Conservation (phyloP, 2,113 vertebrate species). For the Spermophilus dauricus region DNA sequence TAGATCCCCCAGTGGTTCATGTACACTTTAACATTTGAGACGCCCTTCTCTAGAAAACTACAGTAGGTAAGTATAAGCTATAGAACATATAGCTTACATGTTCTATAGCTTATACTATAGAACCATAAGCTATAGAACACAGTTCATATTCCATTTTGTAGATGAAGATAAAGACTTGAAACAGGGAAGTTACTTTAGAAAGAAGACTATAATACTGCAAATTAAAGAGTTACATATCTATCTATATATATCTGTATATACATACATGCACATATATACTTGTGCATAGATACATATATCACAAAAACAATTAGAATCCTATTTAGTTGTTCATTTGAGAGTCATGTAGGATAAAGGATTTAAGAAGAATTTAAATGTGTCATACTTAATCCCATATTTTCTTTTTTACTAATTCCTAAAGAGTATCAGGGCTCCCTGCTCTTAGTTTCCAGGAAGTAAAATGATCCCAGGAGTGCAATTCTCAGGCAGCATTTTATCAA, state of each 20-base stretch:
- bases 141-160: neutral
- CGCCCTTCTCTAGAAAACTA: neutral
- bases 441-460: neutral
- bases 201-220: neutral
- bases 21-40: neutral
- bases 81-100: neutral
- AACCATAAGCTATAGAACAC: neutral
- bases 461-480: neutral
- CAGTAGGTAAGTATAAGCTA: neutral
- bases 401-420: conserved; percentile 40
- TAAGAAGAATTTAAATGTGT: conserved; percentile 52
- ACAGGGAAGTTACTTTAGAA: conserved; percentile 19
- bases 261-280: no score
- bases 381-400: conserved; percentile 46
- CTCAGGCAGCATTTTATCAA: conserved; percentile 25
- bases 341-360: conserved; percentile 8
- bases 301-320: neutral
- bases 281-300: neutral
- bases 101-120: no score
- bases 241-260: neutral
- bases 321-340: neutral
- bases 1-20: neutral
- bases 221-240: neutral
- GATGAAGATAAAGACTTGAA: neutral
- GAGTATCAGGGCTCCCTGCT: neutral